phyloP scores from a whole-genome alignment of 1,140 invertebrate genomes.

The Idris sp. region DNA sequence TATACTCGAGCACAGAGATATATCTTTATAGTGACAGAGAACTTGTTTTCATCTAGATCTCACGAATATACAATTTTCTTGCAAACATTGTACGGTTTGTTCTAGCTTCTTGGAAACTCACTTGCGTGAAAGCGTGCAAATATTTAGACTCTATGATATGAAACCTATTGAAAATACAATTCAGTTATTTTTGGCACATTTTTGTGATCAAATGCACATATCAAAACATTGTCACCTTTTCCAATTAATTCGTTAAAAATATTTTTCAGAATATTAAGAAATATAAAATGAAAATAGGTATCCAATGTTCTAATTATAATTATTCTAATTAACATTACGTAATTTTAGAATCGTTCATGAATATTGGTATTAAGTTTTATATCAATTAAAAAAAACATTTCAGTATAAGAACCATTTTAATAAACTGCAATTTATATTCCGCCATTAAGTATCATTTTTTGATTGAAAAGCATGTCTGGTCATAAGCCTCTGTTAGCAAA shows the following conservation, averaged over 20 bases:
- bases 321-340: too few species aligned
- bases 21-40: constrained; percentile 41
- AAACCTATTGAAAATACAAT: constrained; percentile 14
- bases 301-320: too few species aligned
- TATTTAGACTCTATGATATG: constrained; percentile 13
- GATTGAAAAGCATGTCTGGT: too few species aligned
- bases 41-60: constrained; percentile 52
- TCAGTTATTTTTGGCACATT: constrained; percentile 37
- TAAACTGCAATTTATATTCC: too few species aligned
- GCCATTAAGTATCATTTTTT: too few species aligned
- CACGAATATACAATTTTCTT: constrained; percentile 40
- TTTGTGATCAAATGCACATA: constrained; percentile 25
- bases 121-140: constrained; percentile 45
- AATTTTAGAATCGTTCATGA: too few species aligned
- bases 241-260: too few species aligned
- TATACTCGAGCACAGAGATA: constrained; percentile 15
- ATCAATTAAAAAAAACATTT: neutral
- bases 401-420: too few species aligned
- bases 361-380: too few species aligned
- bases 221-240: constrained; percentile 34
- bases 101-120: constrained; percentile 34
- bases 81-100: constrained; percentile 24
- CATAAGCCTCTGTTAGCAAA: constrained; percentile 33
- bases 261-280: too few species aligned
- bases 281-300: too few species aligned